phyloP scores from a whole-genome alignment of 1,140 invertebrate species.

The Pissodes strobi region DNA sequence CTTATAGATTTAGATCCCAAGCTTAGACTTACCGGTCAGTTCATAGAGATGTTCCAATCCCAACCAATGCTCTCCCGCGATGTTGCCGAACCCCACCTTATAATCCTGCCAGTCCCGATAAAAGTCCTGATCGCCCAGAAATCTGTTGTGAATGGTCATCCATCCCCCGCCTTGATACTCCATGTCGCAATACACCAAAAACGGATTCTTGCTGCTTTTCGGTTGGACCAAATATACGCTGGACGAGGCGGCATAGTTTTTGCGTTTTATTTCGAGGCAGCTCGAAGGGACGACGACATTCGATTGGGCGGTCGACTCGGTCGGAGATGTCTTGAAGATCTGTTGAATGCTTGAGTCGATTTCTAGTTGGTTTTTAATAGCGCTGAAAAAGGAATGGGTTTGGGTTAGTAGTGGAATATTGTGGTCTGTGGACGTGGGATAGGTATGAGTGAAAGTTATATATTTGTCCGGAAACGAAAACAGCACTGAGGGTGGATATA shows the following conservation, averaged over 20 bases:
- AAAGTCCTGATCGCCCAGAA: constrained; percentile 67
- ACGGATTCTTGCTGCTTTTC: constrained; percentile 51
- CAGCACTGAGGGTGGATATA: no score
- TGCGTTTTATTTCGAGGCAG: constrained; percentile 10
- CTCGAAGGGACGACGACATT: constrained; percentile 4
- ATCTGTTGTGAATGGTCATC: constrained; percentile 67
- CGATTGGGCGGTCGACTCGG: not conserved
- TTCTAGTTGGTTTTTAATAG: not conserved
- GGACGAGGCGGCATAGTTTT: not conserved
- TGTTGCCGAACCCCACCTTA: constrained; percentile 60
- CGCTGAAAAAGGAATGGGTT: not conserved
- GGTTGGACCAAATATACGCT: constrained; percentile 51
- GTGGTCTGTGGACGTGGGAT: no score
- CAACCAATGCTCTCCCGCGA: constrained; percentile 59
- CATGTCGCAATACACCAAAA: constrained; percentile 67
- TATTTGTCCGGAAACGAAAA: no score
- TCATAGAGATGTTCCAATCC: constrained; percentile 57
- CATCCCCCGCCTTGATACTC: constrained; percentile 62
- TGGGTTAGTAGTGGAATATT: no score
- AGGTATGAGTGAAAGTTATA: no score
- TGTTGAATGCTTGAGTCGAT: not conserved
- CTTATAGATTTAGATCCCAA: not conserved
- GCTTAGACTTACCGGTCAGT: constrained; percentile 47
- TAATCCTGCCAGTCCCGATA: constrained; percentile 68
- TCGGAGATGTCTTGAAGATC: constrained; percentile 6